These are phyloP conservation scores for Alectoris magna DNA, from an alignment of 2,797 vertebrate species.

Conservation along the genomic window DNA sequence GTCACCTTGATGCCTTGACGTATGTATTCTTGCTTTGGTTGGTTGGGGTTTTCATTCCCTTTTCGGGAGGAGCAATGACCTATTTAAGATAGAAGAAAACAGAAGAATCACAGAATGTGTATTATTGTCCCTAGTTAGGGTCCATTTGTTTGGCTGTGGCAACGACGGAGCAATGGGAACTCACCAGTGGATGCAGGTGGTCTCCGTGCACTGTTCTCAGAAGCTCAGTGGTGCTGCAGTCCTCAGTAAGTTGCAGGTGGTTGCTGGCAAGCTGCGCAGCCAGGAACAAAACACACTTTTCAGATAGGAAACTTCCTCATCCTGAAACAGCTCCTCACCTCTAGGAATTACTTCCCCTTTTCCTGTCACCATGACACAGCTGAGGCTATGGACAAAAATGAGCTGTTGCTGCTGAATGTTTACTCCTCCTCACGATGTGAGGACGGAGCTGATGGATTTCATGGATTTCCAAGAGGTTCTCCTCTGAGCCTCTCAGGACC, in stretches of 20 bases:
- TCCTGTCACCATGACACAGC: background rate
- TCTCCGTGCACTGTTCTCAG: background rate
- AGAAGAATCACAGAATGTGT: background rate
- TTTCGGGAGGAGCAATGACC: too few species aligned
- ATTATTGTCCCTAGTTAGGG: background rate
- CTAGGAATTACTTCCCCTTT: background rate
- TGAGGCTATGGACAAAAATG: background rate
- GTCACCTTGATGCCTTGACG: background rate
- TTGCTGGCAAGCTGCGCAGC: background rate
- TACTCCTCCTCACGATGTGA: background rate
- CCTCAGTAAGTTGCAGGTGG: background rate
- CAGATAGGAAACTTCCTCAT: background rate
- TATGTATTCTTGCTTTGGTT: background rate
- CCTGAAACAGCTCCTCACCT: constrained; percentile 22
- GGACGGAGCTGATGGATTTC: constrained; percentile 12
- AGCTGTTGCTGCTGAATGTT: background rate
- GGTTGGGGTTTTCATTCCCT: background rate
- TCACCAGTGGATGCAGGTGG: background rate
- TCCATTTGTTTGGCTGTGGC: background rate
- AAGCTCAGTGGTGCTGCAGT: background rate
- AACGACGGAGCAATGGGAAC: background rate
- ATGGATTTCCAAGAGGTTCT: constrained; percentile 59
- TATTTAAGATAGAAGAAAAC: background rate
- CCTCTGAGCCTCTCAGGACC: background rate
- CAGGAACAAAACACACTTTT: background rate